phyloP scores from a whole-genome alignment of 1,140 invertebrate genomes.

The Pachyrhynchus sulphureomaculatus region DNA sequence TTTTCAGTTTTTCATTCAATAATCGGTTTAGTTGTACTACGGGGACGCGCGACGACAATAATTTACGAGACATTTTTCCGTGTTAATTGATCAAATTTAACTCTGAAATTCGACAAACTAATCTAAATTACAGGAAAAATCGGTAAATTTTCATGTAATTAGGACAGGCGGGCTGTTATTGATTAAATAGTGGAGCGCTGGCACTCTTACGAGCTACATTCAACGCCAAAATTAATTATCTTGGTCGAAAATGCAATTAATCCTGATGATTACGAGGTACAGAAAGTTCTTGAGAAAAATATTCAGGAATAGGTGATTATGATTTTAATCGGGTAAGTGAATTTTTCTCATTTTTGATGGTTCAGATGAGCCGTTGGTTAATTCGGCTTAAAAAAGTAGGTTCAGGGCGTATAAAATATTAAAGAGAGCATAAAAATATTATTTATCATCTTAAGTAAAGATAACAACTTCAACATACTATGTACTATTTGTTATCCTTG shows the following conservation, averaged over 20 bases:
- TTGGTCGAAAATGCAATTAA: conserved; percentile 40
- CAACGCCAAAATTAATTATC: conserved; percentile 13
- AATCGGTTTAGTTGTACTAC: conserved; percentile 28
- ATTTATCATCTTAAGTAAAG: too few species aligned
- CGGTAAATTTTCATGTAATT: conserved; percentile 19
- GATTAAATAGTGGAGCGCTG: conserved; percentile 29
- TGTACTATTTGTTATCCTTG: too few species aligned
- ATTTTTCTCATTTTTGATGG: too few species aligned
- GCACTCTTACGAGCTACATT: conserved; percentile 15
- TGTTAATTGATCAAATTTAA: conserved; percentile 13
- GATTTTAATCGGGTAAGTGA: conserved; percentile 43
- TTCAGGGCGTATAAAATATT: too few species aligned
- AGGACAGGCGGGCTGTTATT: conserved; percentile 20
- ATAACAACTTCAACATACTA: too few species aligned
- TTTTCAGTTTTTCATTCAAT: conserved; percentile 30
- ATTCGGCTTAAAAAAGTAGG: too few species aligned
- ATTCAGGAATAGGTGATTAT: conserved; percentile 46
- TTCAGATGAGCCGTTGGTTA: too few species aligned
- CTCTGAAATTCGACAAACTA: background rate
- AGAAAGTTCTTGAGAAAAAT: conserved; percentile 39
- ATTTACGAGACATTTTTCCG: conserved; percentile 19
- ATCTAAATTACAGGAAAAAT: conserved; percentile 19
- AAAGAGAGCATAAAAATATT: too few species aligned
- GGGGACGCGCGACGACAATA: conserved; percentile 26
- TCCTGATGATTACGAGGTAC: conserved; percentile 36